Evolutionary conservation across 2,113 vertebrate genomes (phyloP).

Genomic region (Gopherus flavomarginatus): DNA sequence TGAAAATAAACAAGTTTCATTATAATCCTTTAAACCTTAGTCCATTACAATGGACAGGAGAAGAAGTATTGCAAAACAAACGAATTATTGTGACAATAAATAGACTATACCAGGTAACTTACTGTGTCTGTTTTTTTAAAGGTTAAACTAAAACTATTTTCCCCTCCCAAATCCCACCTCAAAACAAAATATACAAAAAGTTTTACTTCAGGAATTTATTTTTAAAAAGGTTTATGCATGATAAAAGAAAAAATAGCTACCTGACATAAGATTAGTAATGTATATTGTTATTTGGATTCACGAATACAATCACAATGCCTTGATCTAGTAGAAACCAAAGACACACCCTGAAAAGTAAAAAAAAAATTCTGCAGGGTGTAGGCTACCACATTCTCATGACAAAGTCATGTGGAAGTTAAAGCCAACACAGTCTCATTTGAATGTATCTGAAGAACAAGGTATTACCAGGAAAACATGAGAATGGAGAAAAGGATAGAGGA

Average conservation of each 20-base stretch:
- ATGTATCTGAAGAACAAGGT: accelerated
- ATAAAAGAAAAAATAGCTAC: neutral
- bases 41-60: neutral
- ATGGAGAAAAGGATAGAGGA: neutral
- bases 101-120: neutral
- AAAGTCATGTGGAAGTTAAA: neutral
- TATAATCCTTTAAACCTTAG: neutral
- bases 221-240: neutral
- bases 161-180: neutral
- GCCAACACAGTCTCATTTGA: accelerated
- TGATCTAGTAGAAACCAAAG: neutral
- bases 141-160: neutral
- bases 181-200: neutral
- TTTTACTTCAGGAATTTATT: neutral
- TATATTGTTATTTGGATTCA: neutral
- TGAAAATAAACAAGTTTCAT: neutral
- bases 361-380: neutral
- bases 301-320: neutral
- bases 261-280: neutral
- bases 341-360: neutral
- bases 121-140: neutral
- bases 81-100: neutral
- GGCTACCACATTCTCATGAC: neutral
- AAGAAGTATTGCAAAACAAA: neutral
- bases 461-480: neutral